These are phyloP conservation scores for Girardinichthys multiradiatus DNA, from an alignment of 2,113 vertebrate genomes.

Conservation along the genomic window DNA sequence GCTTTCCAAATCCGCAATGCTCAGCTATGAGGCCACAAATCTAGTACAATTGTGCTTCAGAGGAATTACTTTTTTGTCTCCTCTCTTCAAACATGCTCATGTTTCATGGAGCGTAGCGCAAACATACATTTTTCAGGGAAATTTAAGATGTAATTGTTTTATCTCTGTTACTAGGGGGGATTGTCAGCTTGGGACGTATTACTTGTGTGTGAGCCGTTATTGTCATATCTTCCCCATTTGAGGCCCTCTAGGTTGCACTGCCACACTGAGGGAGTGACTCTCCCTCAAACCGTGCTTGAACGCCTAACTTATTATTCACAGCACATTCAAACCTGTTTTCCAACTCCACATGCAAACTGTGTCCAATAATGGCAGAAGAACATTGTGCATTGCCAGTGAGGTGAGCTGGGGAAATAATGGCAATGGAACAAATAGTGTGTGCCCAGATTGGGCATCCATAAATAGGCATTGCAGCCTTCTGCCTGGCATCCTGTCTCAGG, in stretches of 20 bases:
- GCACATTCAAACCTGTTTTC: not conserved
- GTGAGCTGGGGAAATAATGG: not conserved
- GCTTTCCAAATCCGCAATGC: slow-evolving; percentile 27
- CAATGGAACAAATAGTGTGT: slow-evolving; percentile 7
- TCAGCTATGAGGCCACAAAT: slow-evolving; percentile 50
- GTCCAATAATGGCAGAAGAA: slow-evolving; percentile 16
- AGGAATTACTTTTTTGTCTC: slow-evolving; percentile 18
- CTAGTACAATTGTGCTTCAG: slow-evolving; percentile 61
- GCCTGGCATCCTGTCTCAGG: slow-evolving; percentile 59
- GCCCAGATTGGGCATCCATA: slow-evolving; percentile 47
- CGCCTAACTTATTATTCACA: not conserved
- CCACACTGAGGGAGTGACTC: not conserved
- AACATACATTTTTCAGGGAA: slow-evolving; percentile 64
- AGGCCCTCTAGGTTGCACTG: slow-evolving; percentile 12
- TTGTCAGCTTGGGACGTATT: slow-evolving; percentile 56
- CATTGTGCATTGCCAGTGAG: slow-evolving; percentile 2
- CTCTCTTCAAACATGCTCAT: slow-evolving; percentile 34
- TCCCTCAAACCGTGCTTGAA: slow-evolving; percentile 17
- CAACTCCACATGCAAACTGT: not conserved
- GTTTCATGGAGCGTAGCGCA: slow-evolving; percentile 26
- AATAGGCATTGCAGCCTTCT: slow-evolving; percentile 30
- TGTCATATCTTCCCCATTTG: slow-evolving; percentile 46
- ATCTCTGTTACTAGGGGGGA: slow-evolving; percentile 48
- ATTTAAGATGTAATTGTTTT: slow-evolving; percentile 64
- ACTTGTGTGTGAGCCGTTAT: slow-evolving; percentile 44